phyloP scores from a whole-genome alignment of 2,888 invertebrate species.

The Acanthococcus lagerstroemiae region DNA sequence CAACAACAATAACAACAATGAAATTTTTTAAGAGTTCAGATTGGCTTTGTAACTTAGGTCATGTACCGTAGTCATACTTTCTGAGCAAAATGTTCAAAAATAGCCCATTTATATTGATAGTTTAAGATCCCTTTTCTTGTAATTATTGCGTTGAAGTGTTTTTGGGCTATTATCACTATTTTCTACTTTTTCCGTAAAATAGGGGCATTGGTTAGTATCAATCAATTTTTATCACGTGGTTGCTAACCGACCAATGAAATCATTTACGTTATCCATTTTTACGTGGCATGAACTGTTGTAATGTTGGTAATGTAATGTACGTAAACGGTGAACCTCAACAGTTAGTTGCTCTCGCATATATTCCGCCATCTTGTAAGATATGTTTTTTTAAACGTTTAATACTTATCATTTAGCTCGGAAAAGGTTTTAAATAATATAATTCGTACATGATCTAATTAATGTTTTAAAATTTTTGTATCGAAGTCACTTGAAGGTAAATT shows the following conservation, averaged over 20 bases:
- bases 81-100: not conserved
- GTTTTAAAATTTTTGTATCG: not conserved
- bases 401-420: slow-evolving; percentile 7
- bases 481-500: not conserved
- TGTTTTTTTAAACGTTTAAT: slow-evolving; percentile 27
- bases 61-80: not conserved
- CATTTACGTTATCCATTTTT: slow-evolving; percentile 22
- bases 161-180: not conserved
- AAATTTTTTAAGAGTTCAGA: not conserved
- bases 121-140: too few species aligned
- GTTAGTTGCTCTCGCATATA: slow-evolving; percentile 12
- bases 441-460: not conserved
- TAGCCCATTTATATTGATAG: too few species aligned
- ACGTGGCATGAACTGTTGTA: slow-evolving; percentile 27
- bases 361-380: slow-evolving; percentile 30
- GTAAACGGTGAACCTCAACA: slow-evolving; percentile 15
- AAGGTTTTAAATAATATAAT: not conserved
- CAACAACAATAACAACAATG: not conserved
- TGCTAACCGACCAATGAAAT: slow-evolving; percentile 13
- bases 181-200: not conserved
- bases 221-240: slow-evolving; percentile 45
- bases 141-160: not conserved
- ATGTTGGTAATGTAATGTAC: slow-evolving; percentile 11
- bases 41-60: not conserved
- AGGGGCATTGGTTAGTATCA: not conserved